These are phyloP conservation scores for Sminthurinus signatus DNA, from an alignment of 1,140 invertebrate species.

Conservation along the genomic window DNA sequence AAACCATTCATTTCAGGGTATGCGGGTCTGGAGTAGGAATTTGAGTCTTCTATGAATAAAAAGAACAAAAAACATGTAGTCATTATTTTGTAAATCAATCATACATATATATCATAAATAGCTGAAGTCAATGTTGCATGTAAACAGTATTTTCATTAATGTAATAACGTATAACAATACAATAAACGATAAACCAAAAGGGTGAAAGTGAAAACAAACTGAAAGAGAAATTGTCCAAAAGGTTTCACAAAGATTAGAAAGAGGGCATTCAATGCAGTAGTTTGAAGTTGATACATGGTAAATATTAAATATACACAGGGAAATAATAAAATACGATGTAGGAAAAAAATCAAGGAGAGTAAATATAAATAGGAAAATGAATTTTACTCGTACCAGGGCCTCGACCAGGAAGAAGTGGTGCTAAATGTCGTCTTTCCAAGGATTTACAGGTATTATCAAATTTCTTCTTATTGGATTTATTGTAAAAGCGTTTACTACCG, in stretches of 20 bases:
- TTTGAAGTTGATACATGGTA: no score
- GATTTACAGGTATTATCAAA: slow-evolving; percentile 41
- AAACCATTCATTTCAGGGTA: slow-evolving; percentile 34
- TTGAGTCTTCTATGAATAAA: slow-evolving; percentile 27
- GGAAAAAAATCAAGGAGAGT: not conserved
- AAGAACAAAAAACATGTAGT: slow-evolving; percentile 3
- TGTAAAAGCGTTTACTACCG: slow-evolving; percentile 39
- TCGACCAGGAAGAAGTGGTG: slow-evolving; percentile 39
- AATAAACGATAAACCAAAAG: no score
- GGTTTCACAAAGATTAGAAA: no score
- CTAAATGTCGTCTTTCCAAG: slow-evolving; percentile 37
- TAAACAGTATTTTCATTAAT: no score
- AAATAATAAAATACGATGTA: no score
- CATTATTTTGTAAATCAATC: not conserved
- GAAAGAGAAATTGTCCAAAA: no score
- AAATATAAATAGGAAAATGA: not conserved
- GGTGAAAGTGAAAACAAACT: no score
- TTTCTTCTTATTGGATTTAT: slow-evolving; percentile 39
- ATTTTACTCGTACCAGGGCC: slow-evolving; percentile 23
- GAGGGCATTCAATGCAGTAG: no score
- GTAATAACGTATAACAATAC: no score
- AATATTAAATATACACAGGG: no score
- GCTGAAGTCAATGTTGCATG: no score
- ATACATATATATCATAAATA: no score
- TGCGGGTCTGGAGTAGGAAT: slow-evolving; percentile 24